Base-by-base conservation (phyloP, 1,140 invertebrate species). In the Vollenhovia emeryi region DNA sequence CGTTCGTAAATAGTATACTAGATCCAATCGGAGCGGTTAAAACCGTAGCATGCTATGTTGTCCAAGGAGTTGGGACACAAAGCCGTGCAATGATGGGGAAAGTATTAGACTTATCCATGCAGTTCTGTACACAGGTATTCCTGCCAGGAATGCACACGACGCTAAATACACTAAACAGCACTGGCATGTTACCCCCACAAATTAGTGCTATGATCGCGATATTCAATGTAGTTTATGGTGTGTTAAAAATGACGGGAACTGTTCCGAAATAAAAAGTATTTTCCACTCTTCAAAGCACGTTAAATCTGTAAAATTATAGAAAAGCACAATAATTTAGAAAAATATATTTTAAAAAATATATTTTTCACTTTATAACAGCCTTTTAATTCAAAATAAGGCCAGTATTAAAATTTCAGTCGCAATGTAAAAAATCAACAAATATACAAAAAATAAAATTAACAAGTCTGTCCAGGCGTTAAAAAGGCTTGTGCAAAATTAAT, bases 171-270 rank as follows among this genome's bases (percentile, higher is more conserved):
- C 0, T 30, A 2, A 4, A 3, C 0, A 40, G 40, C 0, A 62
- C 13, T 36, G 7, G 0, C 3, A 0, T 27, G 0, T 69, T 80
- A 30, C 76, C 76, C 2, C 1, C 3, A 24, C 11, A 13, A 5
- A 30, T 50, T 0, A 0, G 0, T 2, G 5, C 0, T 0, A 1
- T 52, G 3, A 18, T 78, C 3, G 2, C 0, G 0, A 0, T 0
- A 1, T 64, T 78, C 33, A n/a, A 78, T 30, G 0, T 0, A 1
- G 0, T n/a, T 11, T 78, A 62, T 13, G 0, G 0, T 13, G 0
- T 68, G 0, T 7, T 52, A 24, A 9, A 36, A 40, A 0, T 78
- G 0, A 0, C 8, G 0, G 60, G 45, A 79, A 4, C 52, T 3
- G 4, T 79, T 9, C 7, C 8, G 3, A 40, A 21, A 36, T 52